Evolutionary conservation across 2,888 invertebrate genomes (phyloP).

Genomic region (Pocota personata): DNA sequence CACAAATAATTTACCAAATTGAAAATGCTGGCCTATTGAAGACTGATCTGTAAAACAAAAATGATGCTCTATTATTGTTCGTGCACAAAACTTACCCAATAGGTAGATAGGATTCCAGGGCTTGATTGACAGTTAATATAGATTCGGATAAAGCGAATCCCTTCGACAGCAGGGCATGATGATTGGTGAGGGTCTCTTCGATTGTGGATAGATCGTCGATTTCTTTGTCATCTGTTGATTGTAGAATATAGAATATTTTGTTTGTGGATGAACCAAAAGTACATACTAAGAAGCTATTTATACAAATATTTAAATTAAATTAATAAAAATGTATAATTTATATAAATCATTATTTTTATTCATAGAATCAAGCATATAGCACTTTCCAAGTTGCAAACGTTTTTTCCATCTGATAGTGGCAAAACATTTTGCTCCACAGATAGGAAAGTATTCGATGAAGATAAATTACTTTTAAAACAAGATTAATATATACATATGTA

Average conservation of each 20-base stretch:
- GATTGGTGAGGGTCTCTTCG: slow-evolving; percentile 85
- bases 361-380: not conserved
- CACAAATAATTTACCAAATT: slow-evolving; percentile 93
- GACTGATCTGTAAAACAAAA: slow-evolving; percentile 86
- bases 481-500: no score
- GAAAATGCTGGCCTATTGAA: slow-evolving; percentile 92
- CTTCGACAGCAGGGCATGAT: slow-evolving; percentile 90
- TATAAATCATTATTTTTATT: not conserved
- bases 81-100: slow-evolving; percentile 86
- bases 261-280: slow-evolving; percentile 58
- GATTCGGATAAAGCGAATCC: slow-evolving; percentile 95
- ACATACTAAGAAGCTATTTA: slow-evolving; percentile 65
- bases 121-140: slow-evolving; percentile 93
- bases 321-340: slow-evolving; percentile 21
- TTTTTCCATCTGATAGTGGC: no score
- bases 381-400: no score
- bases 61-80: not conserved
- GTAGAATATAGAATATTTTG: not conserved
- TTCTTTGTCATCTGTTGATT: slow-evolving; percentile 85
- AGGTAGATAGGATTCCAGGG: slow-evolving; percentile 93
- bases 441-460: no score
- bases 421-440: no score
- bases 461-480: no score
- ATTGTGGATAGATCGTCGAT: slow-evolving; percentile 89
- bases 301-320: slow-evolving; percentile 43